A percentile compares a stretch with the other conserved stretches of the same genome.
phyloP scores from a whole-genome alignment of 2,888 invertebrate species.

The Andrena bicolor region DNA sequence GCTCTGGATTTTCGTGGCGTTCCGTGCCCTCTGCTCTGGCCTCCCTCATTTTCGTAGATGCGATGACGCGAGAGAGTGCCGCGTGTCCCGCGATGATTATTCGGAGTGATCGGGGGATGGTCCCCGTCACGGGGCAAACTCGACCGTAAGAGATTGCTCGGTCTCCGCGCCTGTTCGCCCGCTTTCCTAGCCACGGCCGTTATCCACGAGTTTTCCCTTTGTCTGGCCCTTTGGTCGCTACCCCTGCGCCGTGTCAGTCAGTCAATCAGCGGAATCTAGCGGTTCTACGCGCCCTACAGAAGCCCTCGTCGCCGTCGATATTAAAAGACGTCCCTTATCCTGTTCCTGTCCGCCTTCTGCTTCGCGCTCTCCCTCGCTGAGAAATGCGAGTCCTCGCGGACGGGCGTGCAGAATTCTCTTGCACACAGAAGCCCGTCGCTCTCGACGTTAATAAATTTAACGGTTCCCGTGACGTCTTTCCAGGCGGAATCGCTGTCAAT shows the following conservation, averaged over 20 bases:
- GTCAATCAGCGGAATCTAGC: slow-evolving; percentile 64
- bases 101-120: slow-evolving; percentile 80
- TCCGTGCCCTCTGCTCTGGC: slow-evolving; percentile 21
- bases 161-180: slow-evolving; percentile 50
- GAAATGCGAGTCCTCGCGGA: background rate
- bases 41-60: slow-evolving; percentile 70
- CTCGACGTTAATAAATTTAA: slow-evolving; percentile 27
- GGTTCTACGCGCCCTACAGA: slow-evolving; percentile 42
- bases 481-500: background rate
- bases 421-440: background rate
- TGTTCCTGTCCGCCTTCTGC: background rate
- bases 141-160: slow-evolving; percentile 81
- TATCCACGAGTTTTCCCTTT: slow-evolving; percentile 65
- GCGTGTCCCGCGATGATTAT: slow-evolving; percentile 78
- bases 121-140: slow-evolving; percentile 73
- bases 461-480: slow-evolving; percentile 16
- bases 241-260: slow-evolving; percentile 49
- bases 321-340: slow-evolving; percentile 52
- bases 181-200: slow-evolving; percentile 56
- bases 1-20: background rate
- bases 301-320: slow-evolving; percentile 36
- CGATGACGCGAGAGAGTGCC: slow-evolving; percentile 73
- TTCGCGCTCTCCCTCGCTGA: background rate
- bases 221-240: slow-evolving; percentile 49
- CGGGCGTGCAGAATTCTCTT: background rate